Percentiles rank a stretch among this genome's conserved stretches.
Conservation (phyloP, 1,140 invertebrate species). For the Stegodyphus dumicola region DNA sequence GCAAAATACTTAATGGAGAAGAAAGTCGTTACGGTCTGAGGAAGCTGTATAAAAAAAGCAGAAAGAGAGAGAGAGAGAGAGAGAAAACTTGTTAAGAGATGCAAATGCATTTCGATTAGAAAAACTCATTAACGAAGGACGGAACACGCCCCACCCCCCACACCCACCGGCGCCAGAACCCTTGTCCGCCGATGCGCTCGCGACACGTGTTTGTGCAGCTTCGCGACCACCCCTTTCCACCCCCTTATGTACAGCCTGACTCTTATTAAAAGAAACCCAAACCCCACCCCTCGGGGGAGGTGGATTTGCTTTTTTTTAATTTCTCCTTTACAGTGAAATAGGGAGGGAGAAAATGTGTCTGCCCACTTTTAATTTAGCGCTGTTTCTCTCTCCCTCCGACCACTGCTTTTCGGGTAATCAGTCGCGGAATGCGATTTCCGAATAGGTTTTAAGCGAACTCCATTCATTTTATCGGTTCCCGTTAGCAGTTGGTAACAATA, state of each 20-base stretch:
- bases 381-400: conserved; percentile 13
- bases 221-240: conserved; percentile 16
- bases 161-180: conserved; percentile 26
- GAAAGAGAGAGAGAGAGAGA: conserved; percentile 28
- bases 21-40: conserved; percentile 59
- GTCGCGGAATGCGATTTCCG: conserved; percentile 21
- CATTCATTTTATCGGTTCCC: neutral
- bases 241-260: conserved; percentile 6
- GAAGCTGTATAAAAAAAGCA: conserved; percentile 27
- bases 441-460: conserved; percentile 1
- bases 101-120: conserved; percentile 62
- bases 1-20: conserved; percentile 60
- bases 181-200: conserved; percentile 48
- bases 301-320: conserved; percentile 51
- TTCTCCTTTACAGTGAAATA: neutral
- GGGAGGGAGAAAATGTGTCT: conserved; percentile 6
- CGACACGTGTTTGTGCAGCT: conserved; percentile 58
- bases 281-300: conserved; percentile 7
- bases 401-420: conserved; percentile 36
- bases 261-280: conserved; percentile 55
- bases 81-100: conserved; percentile 61
- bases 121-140: conserved; percentile 61
- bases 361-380: conserved; percentile 53
- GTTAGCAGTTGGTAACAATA: conserved; percentile 5
- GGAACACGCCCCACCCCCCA: conserved; percentile 16